Conservation (phyloP, 2,797 vertebrate species). For the Coranthus polyacanthus region DNA sequence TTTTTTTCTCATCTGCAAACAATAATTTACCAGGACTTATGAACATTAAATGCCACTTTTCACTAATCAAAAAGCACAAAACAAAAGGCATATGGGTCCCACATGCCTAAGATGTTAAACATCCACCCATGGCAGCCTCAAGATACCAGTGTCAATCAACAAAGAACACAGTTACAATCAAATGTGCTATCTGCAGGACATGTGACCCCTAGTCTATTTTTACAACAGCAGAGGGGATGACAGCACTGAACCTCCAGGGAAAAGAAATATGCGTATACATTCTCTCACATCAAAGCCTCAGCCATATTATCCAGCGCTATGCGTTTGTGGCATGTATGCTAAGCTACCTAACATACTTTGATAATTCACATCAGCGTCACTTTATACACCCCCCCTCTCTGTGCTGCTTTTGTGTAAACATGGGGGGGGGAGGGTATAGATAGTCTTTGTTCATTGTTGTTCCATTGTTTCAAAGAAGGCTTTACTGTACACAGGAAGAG, state of each 20-base stretch:
- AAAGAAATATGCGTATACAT: constrained; percentile 59
- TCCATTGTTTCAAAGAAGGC: constrained; percentile 30
- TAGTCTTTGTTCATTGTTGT: constrained; percentile 29
- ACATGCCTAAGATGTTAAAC: constrained; percentile 23
- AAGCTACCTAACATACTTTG: constrained; percentile 49
- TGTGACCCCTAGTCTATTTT: constrained; percentile 82
- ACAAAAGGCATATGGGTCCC: constrained; percentile 7
- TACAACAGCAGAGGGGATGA: constrained; percentile 69
- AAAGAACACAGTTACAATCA: constrained; percentile 71
- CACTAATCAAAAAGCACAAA: constrained; percentile 9
- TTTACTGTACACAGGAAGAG: constrained; percentile 38
- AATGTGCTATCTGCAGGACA: constrained; percentile 76
- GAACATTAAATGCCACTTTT: constrained; percentile 25
- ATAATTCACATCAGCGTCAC: constrained; percentile 10
- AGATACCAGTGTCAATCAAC: constrained; percentile 62
- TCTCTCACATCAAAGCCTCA: constrained; percentile 70
- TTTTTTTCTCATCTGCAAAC: too few relatives aligned
- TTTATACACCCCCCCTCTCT: background rate
- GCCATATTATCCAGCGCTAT: constrained; percentile 50
- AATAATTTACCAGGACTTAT: background rate
- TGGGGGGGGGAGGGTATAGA: constrained; percentile 39
- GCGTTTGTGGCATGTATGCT: constrained; percentile 46
- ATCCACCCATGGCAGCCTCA: constrained; percentile 37
- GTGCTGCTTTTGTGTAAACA: constrained; percentile 42
- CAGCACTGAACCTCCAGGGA: constrained; percentile 68